These are phyloP conservation scores for Pterophyllum scalare DNA, from an alignment of 2,113 vertebrate species.

Conservation along the genomic window DNA sequence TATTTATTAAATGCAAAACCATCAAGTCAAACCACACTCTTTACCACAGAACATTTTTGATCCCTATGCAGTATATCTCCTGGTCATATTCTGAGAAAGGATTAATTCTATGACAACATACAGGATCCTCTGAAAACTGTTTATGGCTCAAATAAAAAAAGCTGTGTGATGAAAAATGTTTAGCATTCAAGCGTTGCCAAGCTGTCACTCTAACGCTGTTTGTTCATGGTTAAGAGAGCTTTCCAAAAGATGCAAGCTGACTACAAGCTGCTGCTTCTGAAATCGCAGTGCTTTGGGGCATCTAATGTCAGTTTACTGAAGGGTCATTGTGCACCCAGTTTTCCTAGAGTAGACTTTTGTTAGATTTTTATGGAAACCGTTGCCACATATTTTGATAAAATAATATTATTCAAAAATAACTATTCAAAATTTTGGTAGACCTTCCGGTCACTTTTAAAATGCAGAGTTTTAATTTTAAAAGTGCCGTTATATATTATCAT, in stretches of 20 bases:
- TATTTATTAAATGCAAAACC: background rate
- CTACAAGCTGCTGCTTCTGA: conserved; percentile 50
- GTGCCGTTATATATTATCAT: background rate
- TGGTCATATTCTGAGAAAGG: background rate
- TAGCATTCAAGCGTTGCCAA: conserved; percentile 34
- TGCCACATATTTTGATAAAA: background rate
- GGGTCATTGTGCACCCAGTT: background rate
- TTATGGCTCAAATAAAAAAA: conserved; percentile 9
- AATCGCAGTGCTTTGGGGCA: conserved; percentile 15
- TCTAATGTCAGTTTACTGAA: conserved; percentile 29
- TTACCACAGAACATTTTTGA: background rate
- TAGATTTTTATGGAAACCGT: background rate
- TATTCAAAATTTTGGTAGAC: background rate
- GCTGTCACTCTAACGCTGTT: conserved; percentile 40
- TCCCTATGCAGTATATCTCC: background rate
- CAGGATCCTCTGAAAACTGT: background rate
- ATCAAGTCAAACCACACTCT: background rate
- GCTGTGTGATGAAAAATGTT: conserved; percentile 28
- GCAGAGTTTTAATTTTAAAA: background rate
- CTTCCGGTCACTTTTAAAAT: background rate
- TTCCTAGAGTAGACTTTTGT: background rate
- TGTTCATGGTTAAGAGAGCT: conserved; percentile 36
- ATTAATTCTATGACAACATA: background rate
- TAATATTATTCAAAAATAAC: rapidly evolving
- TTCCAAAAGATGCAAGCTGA: conserved; percentile 66